Evolutionary conservation across 2,113 vertebrate genomes (phyloP), one percentile per base, ranked within the genome.

Genomic region (Eolophus roseicapilla): DNA sequence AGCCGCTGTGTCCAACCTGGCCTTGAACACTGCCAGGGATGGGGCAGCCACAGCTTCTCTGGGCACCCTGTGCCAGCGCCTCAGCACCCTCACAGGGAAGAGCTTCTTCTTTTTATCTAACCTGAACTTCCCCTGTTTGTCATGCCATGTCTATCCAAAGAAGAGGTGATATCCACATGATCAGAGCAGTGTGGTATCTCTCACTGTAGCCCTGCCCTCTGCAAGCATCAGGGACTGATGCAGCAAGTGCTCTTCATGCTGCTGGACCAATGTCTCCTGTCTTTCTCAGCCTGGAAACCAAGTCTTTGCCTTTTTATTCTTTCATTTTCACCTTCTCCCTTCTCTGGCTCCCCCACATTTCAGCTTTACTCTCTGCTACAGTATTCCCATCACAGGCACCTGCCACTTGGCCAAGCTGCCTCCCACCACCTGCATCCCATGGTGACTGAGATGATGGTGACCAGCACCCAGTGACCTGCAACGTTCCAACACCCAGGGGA

Each of bases 91-190:
- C 57, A 10, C 8, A 59, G 20, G 1, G 2, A n/a, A 15, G 33
- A n/a, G 1, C 33, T 59, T 59, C 33, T 14, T 23, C 57, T 13
- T 15, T 23, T 15, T 15, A 23, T 59, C 57, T 10, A 59, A n/a
- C 33, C 13, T 59, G 33, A 35, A 21, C 33, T n/a, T 59, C 13
- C 33, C 33, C 33, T 59, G 13, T 59, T 59, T 59, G 57, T 4
- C 0, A 1, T 24, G 62, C 25, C 70, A 12, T 1, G 9, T 28
- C 31, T 37, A 17, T 6, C 60, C 53, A 52, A 27, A 60, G 87
- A 39, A 41, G 68, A 47, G 60, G 76, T 25, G 10, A 27, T 4
- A 13, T 5, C 13, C 1, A 1, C 0, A 0, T 25, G 27, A 7
- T 7, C 29, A 15, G 46, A n/a, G 70, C 46, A 17, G 39, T 6